Conservation (phyloP, 2,888 invertebrate species). For the Phyto melanocephala region DNA sequence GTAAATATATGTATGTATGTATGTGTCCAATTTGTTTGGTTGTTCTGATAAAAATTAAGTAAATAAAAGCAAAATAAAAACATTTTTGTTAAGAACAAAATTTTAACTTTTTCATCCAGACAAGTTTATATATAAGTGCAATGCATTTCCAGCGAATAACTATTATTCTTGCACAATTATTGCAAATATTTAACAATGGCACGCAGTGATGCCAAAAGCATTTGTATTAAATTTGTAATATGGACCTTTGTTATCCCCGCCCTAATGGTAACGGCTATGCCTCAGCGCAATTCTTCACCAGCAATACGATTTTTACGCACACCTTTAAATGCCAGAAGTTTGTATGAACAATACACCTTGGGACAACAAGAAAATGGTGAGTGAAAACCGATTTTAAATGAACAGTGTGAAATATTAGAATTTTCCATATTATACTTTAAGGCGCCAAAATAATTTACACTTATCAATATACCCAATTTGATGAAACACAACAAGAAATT, state of each 20-base stretch:
- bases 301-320: not conserved
- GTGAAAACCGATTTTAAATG: not conserved
- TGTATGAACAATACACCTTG: slow-evolving; percentile 56
- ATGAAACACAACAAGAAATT: slow-evolving; percentile 47
- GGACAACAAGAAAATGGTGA: slow-evolving; percentile 52
- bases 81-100: no score
- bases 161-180: not conserved
- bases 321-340: not conserved
- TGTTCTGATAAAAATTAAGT: not conserved
- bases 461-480: slow-evolving; percentile 34
- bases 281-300: not conserved
- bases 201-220: not conserved
- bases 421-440: slow-evolving; percentile 11
- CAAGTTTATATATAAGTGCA: not conserved
- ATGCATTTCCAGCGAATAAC: not conserved
- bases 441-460: slow-evolving; percentile 55
- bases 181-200: not conserved
- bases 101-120: no score
- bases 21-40: not conserved
- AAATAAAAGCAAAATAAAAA: not conserved
- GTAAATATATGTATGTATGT: no score
- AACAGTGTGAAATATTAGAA: not conserved
- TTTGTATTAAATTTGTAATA: not conserved
- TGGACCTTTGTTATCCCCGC: not conserved
- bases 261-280: not conserved